phyloP scores from a whole-genome alignment of 2,113 vertebrate genomes.

The Cyprinus carpio region DNA sequence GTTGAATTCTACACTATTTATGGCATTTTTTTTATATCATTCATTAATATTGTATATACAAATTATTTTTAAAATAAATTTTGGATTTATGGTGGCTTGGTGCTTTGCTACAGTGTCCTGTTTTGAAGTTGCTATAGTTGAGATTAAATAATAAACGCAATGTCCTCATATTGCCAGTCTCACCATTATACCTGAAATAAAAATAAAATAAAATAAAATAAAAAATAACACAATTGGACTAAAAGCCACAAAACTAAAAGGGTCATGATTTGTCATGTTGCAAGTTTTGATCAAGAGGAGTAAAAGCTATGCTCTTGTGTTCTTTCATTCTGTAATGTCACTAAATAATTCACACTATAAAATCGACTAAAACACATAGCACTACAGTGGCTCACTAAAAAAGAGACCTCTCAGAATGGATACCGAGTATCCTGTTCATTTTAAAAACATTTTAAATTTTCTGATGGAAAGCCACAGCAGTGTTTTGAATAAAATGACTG shows the following conservation, averaged over 20 bases:
- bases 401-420: background rate
- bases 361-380: background rate
- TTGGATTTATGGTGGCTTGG: background rate
- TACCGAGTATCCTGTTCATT: background rate
- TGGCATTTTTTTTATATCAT: background rate
- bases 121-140: background rate
- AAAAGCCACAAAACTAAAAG: background rate
- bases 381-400: background rate
- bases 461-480: background rate
- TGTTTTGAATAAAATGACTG: background rate
- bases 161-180: background rate
- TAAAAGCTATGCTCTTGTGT: background rate
- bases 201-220: too few species aligned
- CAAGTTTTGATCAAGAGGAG: background rate
- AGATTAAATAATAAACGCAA: background rate
- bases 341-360: background rate
- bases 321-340: background rate
- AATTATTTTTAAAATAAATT: background rate
- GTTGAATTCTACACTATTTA: background rate
- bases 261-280: too few species aligned
- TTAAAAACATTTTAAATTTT: background rate
- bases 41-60: background rate
- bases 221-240: background rate
- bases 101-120: background rate
- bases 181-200: background rate